Base-by-base conservation (phyloP, 2,888 invertebrate species). In the Noctua fimbriata region DNA sequence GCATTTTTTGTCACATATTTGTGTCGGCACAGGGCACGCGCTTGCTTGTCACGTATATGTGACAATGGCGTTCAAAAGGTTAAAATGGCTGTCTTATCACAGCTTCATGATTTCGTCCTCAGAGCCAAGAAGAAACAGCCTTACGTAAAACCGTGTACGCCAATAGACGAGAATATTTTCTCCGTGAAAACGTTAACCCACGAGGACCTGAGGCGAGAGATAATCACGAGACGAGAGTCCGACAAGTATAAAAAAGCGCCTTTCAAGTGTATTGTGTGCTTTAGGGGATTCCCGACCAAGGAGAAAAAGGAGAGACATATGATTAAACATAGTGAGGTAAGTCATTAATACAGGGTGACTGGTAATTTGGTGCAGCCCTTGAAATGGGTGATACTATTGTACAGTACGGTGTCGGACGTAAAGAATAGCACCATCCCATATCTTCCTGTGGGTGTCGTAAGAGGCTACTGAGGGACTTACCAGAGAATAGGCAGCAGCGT, bases 151-250 rank as follows among this genome's bases (percentile, higher is more conserved):
- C 91, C 95, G 0, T 79, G 93, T 0, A 92, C 91, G 60, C 92
- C 93, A 0, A 90, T 94, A 0, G 95, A 96, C 83, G 95, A 95
- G 32, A 92, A 93, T 0, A 86, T 95, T 0, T 95, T 96, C 84
- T 93, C 92, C 0, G 91, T 95, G 0, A 92, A 91, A 0, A 84
- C 90, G 0, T 79, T 95, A 0, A 92, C 93, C 0, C 94, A 94
- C 65, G 95, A 95, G 6, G 94, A 94, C 12, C 94, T 95, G n/a
- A 92, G 93, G 21, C 92, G 92, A 0, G 96, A 96, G 73, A 92
- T 96, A 0, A 87, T 92, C 36, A 92, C 92, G 2, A 78, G 95
- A 0, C 92, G 93, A n/a, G 92, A 94, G 18, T 87, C 86, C 0
- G 74, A 79, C 0, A 84, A 88, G 0, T 95, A 94, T 70, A 89